Evolutionary conservation across 2,888 invertebrate genomes (phyloP), one percentile per base, ranked within the genome.

Genomic region (Strigamia transsilvanica): DNA sequence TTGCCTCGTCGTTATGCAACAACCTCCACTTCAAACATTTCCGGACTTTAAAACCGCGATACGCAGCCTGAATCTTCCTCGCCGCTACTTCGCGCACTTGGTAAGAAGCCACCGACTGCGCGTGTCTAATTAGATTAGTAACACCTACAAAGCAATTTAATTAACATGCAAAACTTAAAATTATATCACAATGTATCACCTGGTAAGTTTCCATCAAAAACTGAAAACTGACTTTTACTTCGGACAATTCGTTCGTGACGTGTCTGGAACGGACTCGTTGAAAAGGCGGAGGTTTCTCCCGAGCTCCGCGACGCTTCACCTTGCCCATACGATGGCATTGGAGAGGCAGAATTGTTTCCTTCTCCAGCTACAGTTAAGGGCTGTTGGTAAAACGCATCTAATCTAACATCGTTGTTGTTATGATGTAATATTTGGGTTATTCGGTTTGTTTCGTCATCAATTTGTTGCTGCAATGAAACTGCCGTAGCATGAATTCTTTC

Each of bases 191-290:
- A 61, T 61, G 2, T 23, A 27, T 27, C 32, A 81, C 81, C 81
- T 10, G 81, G 81, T n/a, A 81, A 38, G 5, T 38, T 81, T 42
- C 81, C 81, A 23, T 81, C 81, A 15, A 81, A 81, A n/a, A 81
- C 73, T n/a, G 66, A 38, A 41, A 66, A 38, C 73, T 73, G 66
- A 21, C 41, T 73, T 23, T 23, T 81, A 15, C 73, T 81, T 41
- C 41, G 23, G 4, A 80, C 56, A 27, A 80, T 80, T 27, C 80
- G 21, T 27, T 80, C 80, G 56, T 80, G 79, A 0, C 42, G 15
- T 3, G 79, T 79, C 21, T 79, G 41, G 21, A 41, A 79, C 56
- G n/a, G 18, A 18, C 21, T 15, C 2, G 56, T 4, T 56, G 56
- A 56, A 56, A 18, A 15, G 6, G 56, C 56, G 2, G 56, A 56